These are phyloP conservation scores for Stigmatopora nigra DNA, from an alignment of 2,113 vertebrate species.

Conservation along the genomic window DNA sequence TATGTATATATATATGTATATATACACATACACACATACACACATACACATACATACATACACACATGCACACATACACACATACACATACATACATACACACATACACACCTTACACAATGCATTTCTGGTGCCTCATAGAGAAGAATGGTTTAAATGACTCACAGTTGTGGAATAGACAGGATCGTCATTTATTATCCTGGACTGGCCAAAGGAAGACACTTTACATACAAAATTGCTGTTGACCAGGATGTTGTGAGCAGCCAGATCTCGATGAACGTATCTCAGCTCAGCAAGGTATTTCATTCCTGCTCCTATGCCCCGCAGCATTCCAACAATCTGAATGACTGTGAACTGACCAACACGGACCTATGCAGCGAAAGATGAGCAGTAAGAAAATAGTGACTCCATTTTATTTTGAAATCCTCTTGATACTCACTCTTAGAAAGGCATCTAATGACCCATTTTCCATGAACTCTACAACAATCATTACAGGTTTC, in stretches of 20 bases:
- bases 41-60: no score
- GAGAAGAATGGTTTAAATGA: slow-evolving; percentile 44
- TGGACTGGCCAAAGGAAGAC: slow-evolving; percentile 95
- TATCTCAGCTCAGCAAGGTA: slow-evolving; percentile 98
- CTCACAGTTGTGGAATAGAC: slow-evolving; percentile 98
- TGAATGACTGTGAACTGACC: slow-evolving; percentile 98
- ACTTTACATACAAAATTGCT: slow-evolving; percentile 99
- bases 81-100: no score
- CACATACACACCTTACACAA: no score
- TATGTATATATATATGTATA: no score
- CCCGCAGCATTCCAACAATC: slow-evolving; percentile 94
- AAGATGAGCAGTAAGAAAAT: slow-evolving; percentile 39
- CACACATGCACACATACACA: no score
- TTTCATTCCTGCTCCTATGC: slow-evolving; percentile 96
- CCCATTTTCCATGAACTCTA: slow-evolving; percentile 99
- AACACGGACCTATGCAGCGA: slow-evolving; percentile 82
- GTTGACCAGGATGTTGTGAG: slow-evolving; percentile 97
- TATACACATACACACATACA: no score
- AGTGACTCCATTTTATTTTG: slow-evolving; percentile 16
- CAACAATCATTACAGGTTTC: slow-evolving; percentile 98
- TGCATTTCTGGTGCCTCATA: no score
- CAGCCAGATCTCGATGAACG: slow-evolving; percentile 94
- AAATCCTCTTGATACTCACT: slow-evolving; percentile 68
- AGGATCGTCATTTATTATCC: slow-evolving; percentile 95
- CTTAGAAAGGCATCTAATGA: slow-evolving; percentile 96